These are phyloP conservation scores for Eulemur albifrons DNA, from an alignment of 2,797 vertebrate species.

Conservation along the genomic window DNA sequence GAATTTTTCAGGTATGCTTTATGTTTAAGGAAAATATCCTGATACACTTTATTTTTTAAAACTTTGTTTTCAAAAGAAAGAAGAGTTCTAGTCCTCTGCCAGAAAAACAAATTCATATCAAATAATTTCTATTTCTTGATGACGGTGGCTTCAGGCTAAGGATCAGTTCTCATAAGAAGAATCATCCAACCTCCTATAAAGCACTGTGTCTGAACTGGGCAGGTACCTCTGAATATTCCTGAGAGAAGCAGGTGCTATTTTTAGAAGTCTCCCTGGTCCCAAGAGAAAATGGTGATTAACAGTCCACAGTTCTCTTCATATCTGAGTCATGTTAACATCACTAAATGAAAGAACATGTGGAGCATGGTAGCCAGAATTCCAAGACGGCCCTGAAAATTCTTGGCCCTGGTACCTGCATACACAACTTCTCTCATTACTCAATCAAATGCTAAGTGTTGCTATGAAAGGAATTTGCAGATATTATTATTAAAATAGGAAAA, in stretches of 20 bases:
- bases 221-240: neutral
- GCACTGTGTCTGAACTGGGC: neutral
- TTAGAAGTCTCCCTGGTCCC: neutral
- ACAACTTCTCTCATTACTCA: neutral
- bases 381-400: neutral
- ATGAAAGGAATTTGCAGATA: neutral
- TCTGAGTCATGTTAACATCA: neutral
- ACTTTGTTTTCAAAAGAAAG: constrained; percentile 2
- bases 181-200: neutral
- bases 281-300: neutral
- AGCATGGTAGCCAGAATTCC: neutral
- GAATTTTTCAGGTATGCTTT: neutral
- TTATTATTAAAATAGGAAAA: neutral
- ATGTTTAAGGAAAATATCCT: neutral
- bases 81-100: neutral
- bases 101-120: neutral
- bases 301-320: neutral
- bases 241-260: neutral
- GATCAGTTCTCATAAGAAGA: neutral
- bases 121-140: neutral
- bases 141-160: neutral
- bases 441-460: neutral
- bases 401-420: neutral
- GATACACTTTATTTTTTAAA: neutral
- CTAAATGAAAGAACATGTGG: neutral